Evolutionary conservation across 2,888 invertebrate species (phyloP).

Genomic region (Globia sparganii): DNA sequence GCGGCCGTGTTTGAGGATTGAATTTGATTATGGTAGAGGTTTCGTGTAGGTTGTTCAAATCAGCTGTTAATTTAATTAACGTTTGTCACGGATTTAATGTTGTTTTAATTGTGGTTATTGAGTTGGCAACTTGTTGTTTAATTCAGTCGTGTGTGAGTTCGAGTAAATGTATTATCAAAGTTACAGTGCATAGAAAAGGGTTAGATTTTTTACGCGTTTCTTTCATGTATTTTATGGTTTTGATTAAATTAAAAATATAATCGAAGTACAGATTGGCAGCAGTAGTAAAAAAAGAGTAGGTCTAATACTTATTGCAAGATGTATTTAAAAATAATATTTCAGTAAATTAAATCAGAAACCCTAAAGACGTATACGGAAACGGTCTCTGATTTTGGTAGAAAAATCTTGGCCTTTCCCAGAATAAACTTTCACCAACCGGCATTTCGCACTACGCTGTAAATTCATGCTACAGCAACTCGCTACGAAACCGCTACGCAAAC

Average conservation of each 20-base stretch:
- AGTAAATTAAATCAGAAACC: neutral
- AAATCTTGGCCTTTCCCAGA: neutral
- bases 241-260: neutral
- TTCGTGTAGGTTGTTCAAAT: constrained; percentile 57
- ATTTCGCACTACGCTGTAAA: constrained; percentile 22
- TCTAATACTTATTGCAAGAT: neutral
- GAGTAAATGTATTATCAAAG: neutral
- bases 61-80: constrained; percentile 63
- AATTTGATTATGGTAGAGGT: constrained; percentile 74
- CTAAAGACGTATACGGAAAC: neutral
- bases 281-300: neutral
- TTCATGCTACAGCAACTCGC: constrained; percentile 29
- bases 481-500: constrained; percentile 53
- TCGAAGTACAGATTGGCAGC: neutral
- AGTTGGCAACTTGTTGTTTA: constrained; percentile 28
- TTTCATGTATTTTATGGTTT: neutral
- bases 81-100: constrained; percentile 53
- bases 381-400: no score
- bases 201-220: neutral
- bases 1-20: constrained; percentile 76
- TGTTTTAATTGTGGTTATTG: constrained; percentile 55
- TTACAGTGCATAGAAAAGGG: neutral
- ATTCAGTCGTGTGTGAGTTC: constrained; percentile 12
- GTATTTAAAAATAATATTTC: neutral
- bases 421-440: neutral